These are phyloP conservation scores for Hephaestus fuliginosus DNA, from an alignment of 2,797 vertebrate species.

Conservation along the genomic window DNA sequence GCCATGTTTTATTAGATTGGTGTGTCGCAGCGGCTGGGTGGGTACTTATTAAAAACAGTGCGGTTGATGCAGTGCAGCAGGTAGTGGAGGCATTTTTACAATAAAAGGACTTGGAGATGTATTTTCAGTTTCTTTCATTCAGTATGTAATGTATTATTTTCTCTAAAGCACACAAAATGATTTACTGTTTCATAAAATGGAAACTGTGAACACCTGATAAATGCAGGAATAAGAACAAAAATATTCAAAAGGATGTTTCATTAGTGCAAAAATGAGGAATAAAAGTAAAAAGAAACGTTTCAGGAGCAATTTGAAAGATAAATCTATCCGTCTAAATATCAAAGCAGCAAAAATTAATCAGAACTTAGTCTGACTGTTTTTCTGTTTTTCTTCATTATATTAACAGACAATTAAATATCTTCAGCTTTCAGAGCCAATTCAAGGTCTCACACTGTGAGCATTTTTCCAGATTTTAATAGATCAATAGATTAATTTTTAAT, in stretches of 20 bases:
- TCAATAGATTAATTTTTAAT: background rate
- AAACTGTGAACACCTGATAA: background rate
- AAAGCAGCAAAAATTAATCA: too few species aligned
- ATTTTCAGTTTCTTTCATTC: background rate
- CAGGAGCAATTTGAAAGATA: background rate
- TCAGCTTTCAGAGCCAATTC: background rate
- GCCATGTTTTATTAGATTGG: constrained; percentile 81
- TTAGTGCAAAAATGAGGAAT: too few species aligned
- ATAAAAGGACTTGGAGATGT: background rate
- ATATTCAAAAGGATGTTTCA: too few species aligned
- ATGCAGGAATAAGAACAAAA: background rate
- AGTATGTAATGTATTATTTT: background rate
- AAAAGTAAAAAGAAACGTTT: too few species aligned
- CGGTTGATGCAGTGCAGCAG: constrained; percentile 45
- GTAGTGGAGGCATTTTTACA: constrained; percentile 31
- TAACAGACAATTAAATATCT: background rate
- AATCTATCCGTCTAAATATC: background rate
- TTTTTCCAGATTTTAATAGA: background rate
- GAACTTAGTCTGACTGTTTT: too few species aligned
- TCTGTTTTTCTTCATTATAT: background rate
- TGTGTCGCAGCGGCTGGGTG: constrained; percentile 60
- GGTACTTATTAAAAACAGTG: constrained; percentile 58
- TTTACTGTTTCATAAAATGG: background rate
- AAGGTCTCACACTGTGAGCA: background rate
- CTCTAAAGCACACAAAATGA: background rate